Percentiles rank a stretch among this genome's conserved stretches.
These are phyloP conservation scores for Dipodomys stephensi DNA, from an alignment of 2,113 vertebrate species.

Conservation along the genomic window DNA sequence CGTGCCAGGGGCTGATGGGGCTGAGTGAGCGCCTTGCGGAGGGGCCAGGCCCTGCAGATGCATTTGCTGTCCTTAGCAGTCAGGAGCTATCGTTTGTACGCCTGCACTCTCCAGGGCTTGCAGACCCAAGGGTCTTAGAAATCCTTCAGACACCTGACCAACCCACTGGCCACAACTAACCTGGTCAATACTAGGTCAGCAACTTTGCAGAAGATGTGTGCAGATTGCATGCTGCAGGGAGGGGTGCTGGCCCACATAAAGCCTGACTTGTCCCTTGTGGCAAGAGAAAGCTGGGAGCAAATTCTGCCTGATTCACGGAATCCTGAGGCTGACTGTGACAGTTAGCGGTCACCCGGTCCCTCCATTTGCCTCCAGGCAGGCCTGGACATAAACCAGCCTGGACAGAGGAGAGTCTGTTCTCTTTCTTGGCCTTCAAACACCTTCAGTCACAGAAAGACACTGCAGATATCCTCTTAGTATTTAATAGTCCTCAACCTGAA, in stretches of 20 bases:
- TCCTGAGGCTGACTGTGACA: slow-evolving; percentile 1
- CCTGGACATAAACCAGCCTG: slow-evolving; percentile 26
- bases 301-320: slow-evolving; percentile 36
- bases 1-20: neutral
- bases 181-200: slow-evolving; percentile 55
- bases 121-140: slow-evolving; percentile 26
- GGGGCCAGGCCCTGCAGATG: neutral
- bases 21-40: neutral
- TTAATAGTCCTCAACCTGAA: slow-evolving; percentile 7
- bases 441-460: neutral
- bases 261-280: neutral
- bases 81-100: neutral
- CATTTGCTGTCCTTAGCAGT: neutral
- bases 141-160: neutral
- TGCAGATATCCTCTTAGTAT: neutral
- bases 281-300: slow-evolving; percentile 60
- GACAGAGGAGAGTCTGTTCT: slow-evolving; percentile 40
- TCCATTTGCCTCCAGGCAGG: slow-evolving; percentile 25
- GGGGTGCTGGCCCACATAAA: slow-evolving; percentile 48
- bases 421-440: slow-evolving; percentile 34
- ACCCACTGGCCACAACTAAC: slow-evolving; percentile 44
- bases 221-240: neutral
- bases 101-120: neutral
- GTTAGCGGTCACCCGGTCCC: slow-evolving; percentile 45
- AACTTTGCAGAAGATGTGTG: slow-evolving; percentile 28